Evolutionary conservation across 2,888 invertebrate genomes (phyloP).

Genomic region (Orthonychiurus folsomi): DNA sequence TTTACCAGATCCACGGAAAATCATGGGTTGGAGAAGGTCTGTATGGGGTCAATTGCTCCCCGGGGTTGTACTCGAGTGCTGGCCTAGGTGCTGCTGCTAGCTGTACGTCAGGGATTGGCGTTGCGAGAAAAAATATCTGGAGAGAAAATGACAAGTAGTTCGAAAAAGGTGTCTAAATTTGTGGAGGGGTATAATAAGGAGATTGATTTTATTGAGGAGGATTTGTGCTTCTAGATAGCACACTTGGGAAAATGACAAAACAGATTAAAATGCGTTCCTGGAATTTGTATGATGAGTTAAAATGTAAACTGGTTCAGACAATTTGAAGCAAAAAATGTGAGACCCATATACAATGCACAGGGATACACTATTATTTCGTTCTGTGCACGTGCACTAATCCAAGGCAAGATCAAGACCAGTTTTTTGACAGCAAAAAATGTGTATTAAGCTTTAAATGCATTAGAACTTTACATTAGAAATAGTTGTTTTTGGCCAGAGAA

Average conservation of each 20-base stretch:
- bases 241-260: not conserved
- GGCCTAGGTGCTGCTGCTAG: slow-evolving; percentile 7
- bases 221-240: not conserved
- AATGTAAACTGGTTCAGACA: no score
- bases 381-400: no score
- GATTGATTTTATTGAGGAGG: slow-evolving; percentile 7
- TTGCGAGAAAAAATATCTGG: not conserved
- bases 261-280: not conserved
- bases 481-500: no score
- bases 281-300: not conserved
- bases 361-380: no score
- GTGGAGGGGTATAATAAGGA: not conserved
- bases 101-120: slow-evolving; percentile 6
- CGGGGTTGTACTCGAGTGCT: slow-evolving; percentile 16
- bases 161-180: not conserved
- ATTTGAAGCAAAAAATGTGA: no score
- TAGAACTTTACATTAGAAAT: no score
- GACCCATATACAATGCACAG: no score
- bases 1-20: slow-evolving; percentile 16
- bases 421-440: no score
- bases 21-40: slow-evolving; percentile 16
- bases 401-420: no score
- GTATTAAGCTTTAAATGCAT: no score
- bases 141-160: not conserved
- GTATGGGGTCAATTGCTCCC: slow-evolving; percentile 16